These are phyloP conservation scores for Alces alces DNA, from an alignment of 2,113 vertebrate species.

Conservation along the genomic window DNA sequence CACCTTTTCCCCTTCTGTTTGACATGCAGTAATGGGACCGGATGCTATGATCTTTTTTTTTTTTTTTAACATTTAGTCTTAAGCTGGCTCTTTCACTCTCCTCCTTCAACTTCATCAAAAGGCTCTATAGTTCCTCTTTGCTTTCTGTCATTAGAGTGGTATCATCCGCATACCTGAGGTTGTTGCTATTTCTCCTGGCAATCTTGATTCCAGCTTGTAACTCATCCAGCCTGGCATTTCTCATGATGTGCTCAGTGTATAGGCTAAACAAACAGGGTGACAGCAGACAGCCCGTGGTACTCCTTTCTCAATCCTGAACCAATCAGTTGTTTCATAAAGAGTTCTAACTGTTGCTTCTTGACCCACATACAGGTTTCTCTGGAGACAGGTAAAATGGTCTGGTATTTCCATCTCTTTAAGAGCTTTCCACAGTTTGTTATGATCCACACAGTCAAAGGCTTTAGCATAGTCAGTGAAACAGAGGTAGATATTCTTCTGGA, in stretches of 20 bases:
- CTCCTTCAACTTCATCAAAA: background rate
- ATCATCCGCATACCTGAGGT: background rate
- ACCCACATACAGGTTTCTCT: background rate
- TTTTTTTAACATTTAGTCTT: background rate
- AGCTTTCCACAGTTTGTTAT: background rate
- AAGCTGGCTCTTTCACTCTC: background rate
- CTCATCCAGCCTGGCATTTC: background rate
- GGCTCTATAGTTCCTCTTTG: background rate
- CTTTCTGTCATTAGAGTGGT: background rate
- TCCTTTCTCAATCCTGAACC: background rate
- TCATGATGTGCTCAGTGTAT: background rate
- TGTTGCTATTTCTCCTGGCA: background rate
- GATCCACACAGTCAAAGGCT: background rate
- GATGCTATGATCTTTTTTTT: background rate
- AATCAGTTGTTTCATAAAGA: background rate
- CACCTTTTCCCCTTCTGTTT: background rate
- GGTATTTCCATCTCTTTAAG: background rate
- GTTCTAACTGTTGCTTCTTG: background rate
- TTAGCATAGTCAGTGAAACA: background rate
- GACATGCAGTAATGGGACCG: accelerated
- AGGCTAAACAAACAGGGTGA: background rate
- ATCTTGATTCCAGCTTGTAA: background rate
- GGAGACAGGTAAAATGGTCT: background rate
- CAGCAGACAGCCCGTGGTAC: background rate
- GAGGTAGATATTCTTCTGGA: background rate